Evolutionary conservation across 2,113 vertebrate genomes (phyloP).

Genomic region (Asarcornis scutulata): DNA sequence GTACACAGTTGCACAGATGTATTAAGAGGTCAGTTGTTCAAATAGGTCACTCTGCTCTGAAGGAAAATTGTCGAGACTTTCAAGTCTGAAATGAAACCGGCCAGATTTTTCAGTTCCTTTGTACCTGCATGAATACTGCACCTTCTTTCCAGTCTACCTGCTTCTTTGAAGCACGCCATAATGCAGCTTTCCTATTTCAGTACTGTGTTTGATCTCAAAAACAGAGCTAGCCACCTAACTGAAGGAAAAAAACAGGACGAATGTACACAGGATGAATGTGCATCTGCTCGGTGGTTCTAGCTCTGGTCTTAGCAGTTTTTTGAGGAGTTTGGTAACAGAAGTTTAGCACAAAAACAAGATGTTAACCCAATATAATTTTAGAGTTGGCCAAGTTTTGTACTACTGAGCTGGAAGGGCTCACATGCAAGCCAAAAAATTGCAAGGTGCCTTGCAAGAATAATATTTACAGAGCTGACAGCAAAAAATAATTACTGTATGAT

Average conservation of each 20-base stretch:
- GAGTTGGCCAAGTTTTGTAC: constrained; percentile 1
- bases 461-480: constrained; percentile 30
- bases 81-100: constrained; percentile 39
- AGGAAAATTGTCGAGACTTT: constrained; percentile 31
- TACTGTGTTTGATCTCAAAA: constrained; percentile 25
- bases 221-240: neutral
- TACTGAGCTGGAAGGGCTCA: neutral
- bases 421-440: neutral
- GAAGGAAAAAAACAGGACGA: neutral
- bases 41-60: neutral
- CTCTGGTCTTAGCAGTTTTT: neutral
- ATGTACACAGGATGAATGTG: neutral
- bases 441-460: constrained; percentile 11
- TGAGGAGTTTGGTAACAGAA: neutral
- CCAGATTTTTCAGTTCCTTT: constrained; percentile 19
- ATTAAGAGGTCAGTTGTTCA: constrained; percentile 17
- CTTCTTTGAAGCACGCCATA: constrained; percentile 34
- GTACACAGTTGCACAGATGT: neutral
- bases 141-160: neutral
- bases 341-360: constrained; percentile 13
- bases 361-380: constrained; percentile 36
- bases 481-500: constrained; percentile 12
- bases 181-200: constrained; percentile 7
- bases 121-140: neutral
- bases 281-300: neutral